Conservation (phyloP, 2,113 vertebrate species). For the Leuciscus idus region DNA sequence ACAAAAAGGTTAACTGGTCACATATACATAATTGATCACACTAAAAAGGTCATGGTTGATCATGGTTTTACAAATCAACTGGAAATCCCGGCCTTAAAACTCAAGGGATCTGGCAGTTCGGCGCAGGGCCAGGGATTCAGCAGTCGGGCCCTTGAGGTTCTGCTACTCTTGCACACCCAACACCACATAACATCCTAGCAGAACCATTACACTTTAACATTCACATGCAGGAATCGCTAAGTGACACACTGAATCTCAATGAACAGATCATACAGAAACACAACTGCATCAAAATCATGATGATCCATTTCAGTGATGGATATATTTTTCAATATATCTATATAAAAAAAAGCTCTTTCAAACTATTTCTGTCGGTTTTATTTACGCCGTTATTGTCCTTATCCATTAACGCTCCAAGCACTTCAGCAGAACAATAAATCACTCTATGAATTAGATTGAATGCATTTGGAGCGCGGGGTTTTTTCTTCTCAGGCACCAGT, state of each 20-base stretch:
- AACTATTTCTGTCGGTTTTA: constrained; percentile 13
- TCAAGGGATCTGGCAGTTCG: constrained; percentile 23
- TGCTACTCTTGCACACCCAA: background rate
- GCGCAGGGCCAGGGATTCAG: constrained; percentile 5
- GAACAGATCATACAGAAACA: background rate
- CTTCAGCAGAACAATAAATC: constrained; percentile 32
- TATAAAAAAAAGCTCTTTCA: background rate
- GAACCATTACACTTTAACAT: background rate
- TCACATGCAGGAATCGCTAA: background rate
- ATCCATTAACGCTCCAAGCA: constrained; percentile 13
- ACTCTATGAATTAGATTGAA: constrained; percentile 20
- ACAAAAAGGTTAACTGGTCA: constrained; percentile 52
- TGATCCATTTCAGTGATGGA: constrained; percentile 3
- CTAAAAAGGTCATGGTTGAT: constrained; percentile 55
- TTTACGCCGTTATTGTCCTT: constrained; percentile 13
- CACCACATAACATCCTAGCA: background rate
- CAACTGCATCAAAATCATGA: background rate
- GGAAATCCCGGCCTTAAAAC: background rate
- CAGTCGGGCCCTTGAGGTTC: background rate
- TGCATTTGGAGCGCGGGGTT: constrained; percentile 22
- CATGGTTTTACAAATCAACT: constrained; percentile 50
- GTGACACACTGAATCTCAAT: background rate
- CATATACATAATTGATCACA: constrained; percentile 59
- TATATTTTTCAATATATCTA: background rate
- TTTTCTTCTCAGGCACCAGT: constrained; percentile 6